A percentile compares a stretch with the other conserved stretches of the same genome.
These are phyloP conservation scores for Neoaliturus tenellus DNA, from an alignment of 2,888 invertebrate species.

Conservation along the genomic window DNA sequence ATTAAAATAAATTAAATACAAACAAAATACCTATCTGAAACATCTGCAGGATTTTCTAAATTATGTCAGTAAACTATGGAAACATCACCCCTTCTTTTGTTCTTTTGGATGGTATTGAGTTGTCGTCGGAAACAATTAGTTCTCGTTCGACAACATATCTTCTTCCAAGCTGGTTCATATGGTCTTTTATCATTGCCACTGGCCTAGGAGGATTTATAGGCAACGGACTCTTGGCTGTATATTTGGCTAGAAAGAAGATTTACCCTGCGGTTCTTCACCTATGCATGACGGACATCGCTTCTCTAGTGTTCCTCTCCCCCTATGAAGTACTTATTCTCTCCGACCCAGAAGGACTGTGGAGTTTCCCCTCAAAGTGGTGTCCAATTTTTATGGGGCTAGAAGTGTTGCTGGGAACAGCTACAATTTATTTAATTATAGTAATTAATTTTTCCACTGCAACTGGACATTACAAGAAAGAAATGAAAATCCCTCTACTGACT, in stretches of 20 bases:
- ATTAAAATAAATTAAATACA: too few relatives aligned
- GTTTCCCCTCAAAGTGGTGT: constrained; percentile 73
- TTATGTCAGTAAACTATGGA: background rate
- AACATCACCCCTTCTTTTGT: background rate
- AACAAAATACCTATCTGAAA: too few relatives aligned
- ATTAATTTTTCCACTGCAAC: constrained; percentile 74
- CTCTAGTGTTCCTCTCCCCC: constrained; percentile 49
- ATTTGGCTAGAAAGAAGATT: constrained; percentile 29
- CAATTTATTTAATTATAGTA: constrained; percentile 76
- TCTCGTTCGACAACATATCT: background rate
- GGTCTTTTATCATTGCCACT: background rate
- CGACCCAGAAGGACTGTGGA: constrained; percentile 50
- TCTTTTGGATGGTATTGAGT: constrained; percentile 14
- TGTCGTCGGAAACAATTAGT: background rate
- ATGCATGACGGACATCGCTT: constrained; percentile 42
- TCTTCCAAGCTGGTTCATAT: constrained; percentile 46
- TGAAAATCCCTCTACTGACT: constrained; percentile 74
- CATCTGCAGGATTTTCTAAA: background rate
- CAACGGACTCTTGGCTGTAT: constrained; percentile 39
- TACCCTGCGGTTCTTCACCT: constrained; percentile 35
- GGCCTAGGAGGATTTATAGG: constrained; percentile 18
- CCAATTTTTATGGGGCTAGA: constrained; percentile 76
- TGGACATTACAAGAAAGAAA: constrained; percentile 13
- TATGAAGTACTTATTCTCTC: constrained; percentile 55
- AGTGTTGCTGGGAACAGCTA: constrained; percentile 76